Base-by-base conservation (phyloP, 35 echinoderm and acorn worm species). In the Diadema setosum region DNA sequence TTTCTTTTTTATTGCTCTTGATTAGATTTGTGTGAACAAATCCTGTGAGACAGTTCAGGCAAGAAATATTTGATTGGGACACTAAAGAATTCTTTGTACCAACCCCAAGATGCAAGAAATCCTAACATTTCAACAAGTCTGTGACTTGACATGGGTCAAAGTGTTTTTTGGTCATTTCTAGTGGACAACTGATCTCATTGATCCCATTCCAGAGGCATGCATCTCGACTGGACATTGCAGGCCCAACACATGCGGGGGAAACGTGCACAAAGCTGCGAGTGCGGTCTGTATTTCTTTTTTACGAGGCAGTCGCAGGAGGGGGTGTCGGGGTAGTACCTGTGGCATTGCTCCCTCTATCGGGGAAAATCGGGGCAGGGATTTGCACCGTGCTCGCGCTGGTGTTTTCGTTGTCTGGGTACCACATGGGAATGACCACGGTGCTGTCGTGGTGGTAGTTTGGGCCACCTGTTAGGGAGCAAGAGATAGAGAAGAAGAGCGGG, bases 321-420 rank as follows among this genome's bases (percentile, higher is more conserved):
- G 63, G 37, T 29, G 58, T 63, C 1, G 23, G 36, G 20, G 73
- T 42, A 78, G 35, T 78, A 78, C 73, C 73, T 78, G 73, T 17
- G 34, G 29, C 40, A 78, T 78, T 78, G 34, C 37, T 39, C 27
- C 73, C 40, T 9, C 27, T 36, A 20, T 78, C 37, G 73, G 73
- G 73, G 73, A 78, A 78, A 41, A 78, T 78, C 25, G 73, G 12
- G 1, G 73, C 5, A 3, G 73, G 8, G 30, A 78, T 6, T 14
- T 78, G 73, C n/a, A 78, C 25, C 9, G 73, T n/a, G 44, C 73
- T 78, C 5, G 35, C 73, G 73, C 36, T 20, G 3, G 36, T 87
- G 41, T 75, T 45, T 16, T 87, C 85, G 65, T 87, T 87, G 43
- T 87, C 85, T 15, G 85, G 85, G 6, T 87, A 87, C 60, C 67